Percentiles rank a stretch among this genome's conserved stretches.
phyloP scores from a whole-genome alignment of 1,140 invertebrate genomes.

The Brachionus plicatilis region DNA sequence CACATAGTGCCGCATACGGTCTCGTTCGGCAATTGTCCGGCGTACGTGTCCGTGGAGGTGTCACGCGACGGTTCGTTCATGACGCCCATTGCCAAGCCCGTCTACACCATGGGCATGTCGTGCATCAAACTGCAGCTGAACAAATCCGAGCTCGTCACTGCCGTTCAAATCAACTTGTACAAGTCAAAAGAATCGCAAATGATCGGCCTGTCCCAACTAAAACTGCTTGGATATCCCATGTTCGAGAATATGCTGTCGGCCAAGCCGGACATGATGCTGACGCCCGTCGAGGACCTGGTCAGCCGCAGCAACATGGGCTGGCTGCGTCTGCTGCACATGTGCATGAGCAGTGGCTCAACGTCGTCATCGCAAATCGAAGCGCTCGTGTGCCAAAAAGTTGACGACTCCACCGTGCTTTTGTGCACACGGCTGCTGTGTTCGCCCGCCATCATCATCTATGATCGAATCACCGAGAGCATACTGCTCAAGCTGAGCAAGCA shows the following conservation, averaged over 20 bases:
- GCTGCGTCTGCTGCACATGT: conserved; percentile 66
- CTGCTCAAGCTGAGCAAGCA: conserved; percentile 54
- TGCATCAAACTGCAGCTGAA: conserved; percentile 74
- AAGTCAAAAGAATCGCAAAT: conserved; percentile 78
- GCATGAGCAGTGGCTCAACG: conserved; percentile 58
- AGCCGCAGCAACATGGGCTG: conserved; percentile 62
- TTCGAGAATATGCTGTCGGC: conserved; percentile 59
- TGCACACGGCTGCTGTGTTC: conserved; percentile 70
- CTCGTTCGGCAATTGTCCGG: conserved; percentile 75
- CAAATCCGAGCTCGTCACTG: conserved; percentile 68
- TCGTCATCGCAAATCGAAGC: conserved; percentile 52
- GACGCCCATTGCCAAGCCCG: conserved; percentile 63
- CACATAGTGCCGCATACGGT: conserved; percentile 79
- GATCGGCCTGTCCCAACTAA: conserved; percentile 77
- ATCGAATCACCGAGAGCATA: conserved; percentile 53
- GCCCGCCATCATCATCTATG: conserved; percentile 59
- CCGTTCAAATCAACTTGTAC: conserved; percentile 64
- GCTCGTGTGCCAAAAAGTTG: conserved; percentile 44
- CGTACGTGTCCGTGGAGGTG: conserved; percentile 76
- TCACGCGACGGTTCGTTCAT: conserved; percentile 59
- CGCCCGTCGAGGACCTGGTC: conserved; percentile 49
- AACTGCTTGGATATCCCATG: conserved; percentile 72
- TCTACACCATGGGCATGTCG: conserved; percentile 74
- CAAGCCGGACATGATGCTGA: conserved; percentile 42
- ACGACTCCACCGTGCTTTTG: conserved; percentile 61